These are phyloP conservation scores for Spodoptera exigua DNA, from an alignment of 2,888 invertebrate species.

Conservation along the genomic window DNA sequence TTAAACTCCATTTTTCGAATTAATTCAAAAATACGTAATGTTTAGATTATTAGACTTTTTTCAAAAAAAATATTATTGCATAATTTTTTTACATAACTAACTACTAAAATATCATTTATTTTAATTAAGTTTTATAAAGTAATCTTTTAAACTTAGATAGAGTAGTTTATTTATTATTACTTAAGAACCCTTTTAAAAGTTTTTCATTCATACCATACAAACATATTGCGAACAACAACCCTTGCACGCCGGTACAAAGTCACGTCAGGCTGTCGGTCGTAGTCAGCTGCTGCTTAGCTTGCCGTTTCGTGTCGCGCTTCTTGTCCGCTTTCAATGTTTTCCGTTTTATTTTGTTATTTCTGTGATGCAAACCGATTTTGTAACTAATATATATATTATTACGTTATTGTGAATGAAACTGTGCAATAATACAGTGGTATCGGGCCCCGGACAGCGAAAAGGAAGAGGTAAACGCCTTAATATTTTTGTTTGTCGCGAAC, in stretches of 20 bases:
- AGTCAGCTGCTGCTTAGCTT: slow-evolving; percentile 93
- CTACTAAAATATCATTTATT: too few relatives aligned
- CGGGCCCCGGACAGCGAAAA: slow-evolving; percentile 75
- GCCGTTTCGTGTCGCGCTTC: slow-evolving; percentile 91
- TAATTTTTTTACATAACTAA: too few relatives aligned
- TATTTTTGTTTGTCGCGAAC: slow-evolving; percentile 89
- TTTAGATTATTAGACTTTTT: too few relatives aligned
- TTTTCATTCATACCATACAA: slow-evolving; percentile 14
- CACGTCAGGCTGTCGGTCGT: slow-evolving; percentile 74
- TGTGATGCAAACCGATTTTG: slow-evolving; percentile 88
- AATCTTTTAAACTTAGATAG: too few relatives aligned
- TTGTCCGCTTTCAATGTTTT: slow-evolving; percentile 90
- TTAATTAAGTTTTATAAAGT: too few relatives aligned
- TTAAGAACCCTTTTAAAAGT: neutral
- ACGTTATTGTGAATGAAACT: slow-evolving; percentile 80
- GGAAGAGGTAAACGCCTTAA: slow-evolving; percentile 88
- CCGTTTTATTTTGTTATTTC: slow-evolving; percentile 89
- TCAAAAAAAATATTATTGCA: too few relatives aligned
- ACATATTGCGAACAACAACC: slow-evolving; percentile 26
- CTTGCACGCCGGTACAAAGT: slow-evolving; percentile 75
- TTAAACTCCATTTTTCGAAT: too few relatives aligned
- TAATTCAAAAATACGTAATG: too few relatives aligned
- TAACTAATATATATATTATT: slow-evolving; percentile 82
- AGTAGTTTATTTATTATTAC: too few relatives aligned
- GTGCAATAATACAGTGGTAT: slow-evolving; percentile 84